Conservation (phyloP, 2,113 vertebrate species). For the Poecile atricapillus region DNA sequence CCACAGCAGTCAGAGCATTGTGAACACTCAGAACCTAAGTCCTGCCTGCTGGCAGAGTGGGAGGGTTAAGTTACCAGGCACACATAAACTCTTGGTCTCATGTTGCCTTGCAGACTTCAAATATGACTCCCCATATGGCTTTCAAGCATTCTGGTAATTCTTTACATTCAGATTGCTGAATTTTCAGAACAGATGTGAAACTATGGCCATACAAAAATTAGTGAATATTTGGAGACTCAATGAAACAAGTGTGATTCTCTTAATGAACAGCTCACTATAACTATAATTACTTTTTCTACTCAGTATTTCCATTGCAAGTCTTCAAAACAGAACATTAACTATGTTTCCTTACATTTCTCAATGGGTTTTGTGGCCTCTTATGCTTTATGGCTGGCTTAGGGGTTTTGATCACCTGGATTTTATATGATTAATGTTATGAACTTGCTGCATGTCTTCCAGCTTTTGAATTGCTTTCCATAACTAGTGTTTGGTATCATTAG, state of each 20-base stretch:
- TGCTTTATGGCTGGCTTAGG: not conserved
- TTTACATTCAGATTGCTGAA: not conserved
- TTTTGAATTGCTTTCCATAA: not conserved
- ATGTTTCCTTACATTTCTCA: not conserved
- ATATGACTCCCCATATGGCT: not conserved
- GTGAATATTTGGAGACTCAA: not conserved
- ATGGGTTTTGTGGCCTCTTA: not conserved
- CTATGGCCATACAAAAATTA: not conserved
- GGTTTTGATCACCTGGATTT: not conserved
- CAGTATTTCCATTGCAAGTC: not conserved
- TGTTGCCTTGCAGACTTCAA: not conserved
- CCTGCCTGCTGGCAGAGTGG: not conserved
- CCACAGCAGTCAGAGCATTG: not conserved
- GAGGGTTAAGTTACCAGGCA: not conserved
- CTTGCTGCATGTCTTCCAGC: not conserved
- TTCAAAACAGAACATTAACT: not conserved
- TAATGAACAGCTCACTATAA: not conserved
- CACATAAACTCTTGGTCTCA: not conserved
- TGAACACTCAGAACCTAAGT: not conserved
- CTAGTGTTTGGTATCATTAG: not conserved
- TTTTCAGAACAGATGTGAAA: not conserved
- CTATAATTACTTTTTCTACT: not conserved
- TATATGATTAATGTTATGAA: not conserved
- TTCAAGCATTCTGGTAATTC: not conserved
- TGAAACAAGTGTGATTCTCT: not conserved